Percentiles rank a stretch among this genome's conserved stretches.
Conservation (phyloP, 1,140 invertebrate genomes). For the Diabrotica virgifera region DNA sequence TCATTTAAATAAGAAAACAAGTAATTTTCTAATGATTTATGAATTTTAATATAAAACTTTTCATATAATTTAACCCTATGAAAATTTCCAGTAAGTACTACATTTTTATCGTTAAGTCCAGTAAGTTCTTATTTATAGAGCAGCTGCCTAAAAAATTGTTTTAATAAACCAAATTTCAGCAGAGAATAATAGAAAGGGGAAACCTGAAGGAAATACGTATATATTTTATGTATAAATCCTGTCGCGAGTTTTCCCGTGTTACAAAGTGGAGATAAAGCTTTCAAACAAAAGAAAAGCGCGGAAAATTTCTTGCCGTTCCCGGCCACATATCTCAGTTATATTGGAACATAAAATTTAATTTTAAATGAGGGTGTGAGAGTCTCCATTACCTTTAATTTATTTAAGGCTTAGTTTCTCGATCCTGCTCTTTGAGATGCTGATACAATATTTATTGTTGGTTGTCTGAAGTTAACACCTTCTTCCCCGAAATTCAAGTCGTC, state of each 20-base stretch:
- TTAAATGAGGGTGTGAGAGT: constrained; percentile 2
- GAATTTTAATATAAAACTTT: too few relatives aligned
- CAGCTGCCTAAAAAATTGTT: too few relatives aligned
- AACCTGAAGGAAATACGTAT: neutral
- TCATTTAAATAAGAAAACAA: too few relatives aligned
- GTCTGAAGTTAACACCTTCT: neutral
- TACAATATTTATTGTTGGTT: neutral
- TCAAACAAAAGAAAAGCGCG: neutral
- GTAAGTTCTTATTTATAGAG: too few relatives aligned
- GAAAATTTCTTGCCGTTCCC: neutral
- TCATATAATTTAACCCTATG: too few relatives aligned
- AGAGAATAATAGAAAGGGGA: too few relatives aligned
- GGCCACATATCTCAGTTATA: constrained; percentile 2
- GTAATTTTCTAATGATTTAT: too few relatives aligned
- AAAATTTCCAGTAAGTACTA: too few relatives aligned
- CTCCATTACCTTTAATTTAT: constrained; percentile 1
- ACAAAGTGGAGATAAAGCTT: constrained; percentile 2
- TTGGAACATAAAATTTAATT: constrained; percentile 3
- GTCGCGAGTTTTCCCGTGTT: neutral
- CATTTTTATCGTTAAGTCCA: too few relatives aligned
- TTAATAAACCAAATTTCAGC: too few relatives aligned
- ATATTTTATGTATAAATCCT: neutral
- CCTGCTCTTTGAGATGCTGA: neutral
- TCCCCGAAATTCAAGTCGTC: too few relatives aligned
- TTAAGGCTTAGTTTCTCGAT: neutral